These are phyloP conservation scores for Zaprionus tsacasi DNA, from an alignment of 1,140 invertebrate species.

Conservation along the genomic window DNA sequence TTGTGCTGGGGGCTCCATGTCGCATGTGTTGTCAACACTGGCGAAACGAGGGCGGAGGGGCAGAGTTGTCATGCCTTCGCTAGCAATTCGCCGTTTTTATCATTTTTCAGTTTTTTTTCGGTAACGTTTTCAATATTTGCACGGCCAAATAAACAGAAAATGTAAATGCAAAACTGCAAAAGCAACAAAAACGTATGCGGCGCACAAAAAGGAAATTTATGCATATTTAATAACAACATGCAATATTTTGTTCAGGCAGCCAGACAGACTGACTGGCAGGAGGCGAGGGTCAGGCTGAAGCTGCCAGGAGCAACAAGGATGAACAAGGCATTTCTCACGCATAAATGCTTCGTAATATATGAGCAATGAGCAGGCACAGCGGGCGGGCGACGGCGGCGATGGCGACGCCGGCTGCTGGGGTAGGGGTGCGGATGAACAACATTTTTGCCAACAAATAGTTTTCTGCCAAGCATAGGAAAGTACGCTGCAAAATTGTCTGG, in stretches of 20 bases:
- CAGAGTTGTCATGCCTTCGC: neutral
- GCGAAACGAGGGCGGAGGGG: neutral
- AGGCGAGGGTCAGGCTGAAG: slow-evolving; percentile 17
- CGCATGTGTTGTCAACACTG: slow-evolving; percentile 15
- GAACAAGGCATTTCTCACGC: slow-evolving; percentile 79
- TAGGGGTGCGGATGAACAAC: slow-evolving; percentile 9
- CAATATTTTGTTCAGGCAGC: slow-evolving; percentile 47
- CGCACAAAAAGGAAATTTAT: slow-evolving; percentile 76
- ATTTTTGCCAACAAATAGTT: slow-evolving; percentile 72
- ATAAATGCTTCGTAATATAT: slow-evolving; percentile 70
- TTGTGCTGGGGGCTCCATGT: slow-evolving; percentile 2
- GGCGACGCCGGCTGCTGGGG: neutral
- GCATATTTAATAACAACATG: slow-evolving; percentile 80
- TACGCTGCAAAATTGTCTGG: slow-evolving; percentile 31
- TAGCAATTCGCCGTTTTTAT: neutral
- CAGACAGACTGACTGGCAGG: slow-evolving; percentile 21
- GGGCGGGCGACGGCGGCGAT: too few relatives aligned
- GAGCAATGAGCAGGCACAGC: slow-evolving; percentile 13
- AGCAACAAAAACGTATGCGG: slow-evolving; percentile 26
- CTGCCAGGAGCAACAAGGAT: slow-evolving; percentile 48
- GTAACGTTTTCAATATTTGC: slow-evolving; percentile 78
- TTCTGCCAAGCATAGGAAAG: slow-evolving; percentile 29
- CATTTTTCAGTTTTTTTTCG: slow-evolving; percentile 25
- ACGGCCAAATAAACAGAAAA: slow-evolving; percentile 79
- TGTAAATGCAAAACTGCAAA: slow-evolving; percentile 70